Evolutionary conservation across 2,888 invertebrate species (phyloP).

Genomic region (Euzophera pinguis): DNA sequence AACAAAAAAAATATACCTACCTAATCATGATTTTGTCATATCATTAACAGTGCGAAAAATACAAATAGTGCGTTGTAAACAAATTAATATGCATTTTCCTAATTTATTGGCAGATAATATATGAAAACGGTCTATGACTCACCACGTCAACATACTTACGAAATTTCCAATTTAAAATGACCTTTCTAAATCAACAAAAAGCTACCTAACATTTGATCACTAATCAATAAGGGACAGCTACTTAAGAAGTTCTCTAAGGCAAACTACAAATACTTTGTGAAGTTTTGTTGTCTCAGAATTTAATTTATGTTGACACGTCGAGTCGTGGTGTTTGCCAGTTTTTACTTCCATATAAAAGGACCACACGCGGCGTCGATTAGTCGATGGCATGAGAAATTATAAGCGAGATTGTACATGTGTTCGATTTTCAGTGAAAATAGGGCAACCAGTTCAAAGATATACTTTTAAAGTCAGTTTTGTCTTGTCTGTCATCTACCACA

Average conservation of each 20-base stretch:
- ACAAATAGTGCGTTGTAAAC: too few relatives aligned
- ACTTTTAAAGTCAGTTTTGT: too few relatives aligned
- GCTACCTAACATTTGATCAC: background rate
- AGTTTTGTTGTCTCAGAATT: slow-evolving; percentile 31
- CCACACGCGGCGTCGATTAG: slow-evolving; percentile 53
- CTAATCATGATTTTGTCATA: too few relatives aligned
- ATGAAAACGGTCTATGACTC: too few relatives aligned
- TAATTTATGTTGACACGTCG: slow-evolving; percentile 58
- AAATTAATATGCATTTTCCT: too few relatives aligned
- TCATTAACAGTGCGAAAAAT: too few relatives aligned
- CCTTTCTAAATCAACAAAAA: background rate
- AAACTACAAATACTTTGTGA: slow-evolving; percentile 17
- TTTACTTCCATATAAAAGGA: slow-evolving; percentile 33
- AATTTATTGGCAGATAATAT: too few relatives aligned
- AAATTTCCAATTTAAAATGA: background rate
- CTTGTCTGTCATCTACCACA: too few relatives aligned
- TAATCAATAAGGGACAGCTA: slow-evolving; percentile 21
- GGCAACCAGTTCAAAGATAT: too few relatives aligned
- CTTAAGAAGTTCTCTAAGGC: slow-evolving; percentile 27
- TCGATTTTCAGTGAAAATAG: background rate
- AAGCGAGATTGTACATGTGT: slow-evolving; percentile 10
- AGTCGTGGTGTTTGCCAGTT: slow-evolving; percentile 36
- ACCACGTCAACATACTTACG: background rate
- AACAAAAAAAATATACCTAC: too few relatives aligned
- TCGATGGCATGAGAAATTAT: slow-evolving; percentile 15